Percentiles rank a stretch among this genome's conserved stretches.
These are phyloP conservation scores for Distichodus sexfasciatus DNA, from an alignment of 2,797 vertebrate species.

Conservation along the genomic window DNA sequence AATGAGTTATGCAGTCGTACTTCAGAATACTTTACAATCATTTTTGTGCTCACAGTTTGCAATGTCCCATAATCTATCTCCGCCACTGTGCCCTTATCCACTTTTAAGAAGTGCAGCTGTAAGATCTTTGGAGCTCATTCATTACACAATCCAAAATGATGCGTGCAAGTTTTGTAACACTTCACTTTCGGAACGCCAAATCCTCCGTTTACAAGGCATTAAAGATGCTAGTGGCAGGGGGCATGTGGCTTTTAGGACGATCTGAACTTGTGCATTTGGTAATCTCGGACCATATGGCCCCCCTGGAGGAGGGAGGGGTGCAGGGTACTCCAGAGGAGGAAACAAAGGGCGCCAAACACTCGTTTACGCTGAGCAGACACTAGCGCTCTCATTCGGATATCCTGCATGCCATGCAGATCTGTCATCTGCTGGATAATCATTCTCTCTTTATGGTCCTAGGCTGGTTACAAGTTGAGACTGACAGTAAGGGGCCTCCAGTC, in stretches of 20 bases:
- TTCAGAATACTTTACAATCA: no score
- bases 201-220: no score
- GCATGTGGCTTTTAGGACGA: slow-evolving; percentile 41
- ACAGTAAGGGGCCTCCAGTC: background rate
- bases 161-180: no score
- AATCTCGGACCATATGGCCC: slow-evolving; percentile 69
- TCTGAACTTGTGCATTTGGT: slow-evolving; percentile 54
- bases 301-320: slow-evolving; percentile 36
- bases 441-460: background rate
- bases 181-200: no score
- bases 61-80: no score
- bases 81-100: no score
- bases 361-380: background rate
- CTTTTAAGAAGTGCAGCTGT: no score
- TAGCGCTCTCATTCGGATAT: slow-evolving; percentile 6
- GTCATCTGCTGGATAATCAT: slow-evolving; percentile 1
- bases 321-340: slow-evolving; percentile 29
- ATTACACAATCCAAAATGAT: no score
- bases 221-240: no score
- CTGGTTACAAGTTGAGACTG: background rate
- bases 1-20: no score
- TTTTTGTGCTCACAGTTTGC: no score
- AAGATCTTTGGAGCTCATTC: no score
- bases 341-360: slow-evolving; percentile 34
- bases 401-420: background rate